Base-by-base conservation (phyloP, 2,888 invertebrate genomes). In the Cinara cedri region DNA sequence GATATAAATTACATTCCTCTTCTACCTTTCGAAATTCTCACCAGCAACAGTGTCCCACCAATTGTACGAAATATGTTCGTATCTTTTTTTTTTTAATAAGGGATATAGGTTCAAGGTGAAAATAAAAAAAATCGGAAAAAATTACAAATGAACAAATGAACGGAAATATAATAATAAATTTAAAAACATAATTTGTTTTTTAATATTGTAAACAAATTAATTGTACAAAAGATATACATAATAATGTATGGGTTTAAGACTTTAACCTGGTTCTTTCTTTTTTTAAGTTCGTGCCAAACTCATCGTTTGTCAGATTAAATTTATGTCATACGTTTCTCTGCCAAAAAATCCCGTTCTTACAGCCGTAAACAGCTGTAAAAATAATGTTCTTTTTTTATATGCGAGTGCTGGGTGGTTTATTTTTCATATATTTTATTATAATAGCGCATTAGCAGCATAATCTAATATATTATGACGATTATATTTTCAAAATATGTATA, bases 321-420 rank as follows among this genome's bases (percentile, higher is more conserved):
- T 75, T 65, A 75, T 63, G 42, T 24, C 74, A 24, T 24, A 24
- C 72, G 16, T 42, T 44, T n/a, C 42, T 44, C 24, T 75, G 74
- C 74, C 74, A 75, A 75, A 51, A 54, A 54, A 54, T 21, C 21
- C 14, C 19, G 54, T 75, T 44, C 42, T 34, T 54, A 63, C 42
- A 51, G 16, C 74, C 34, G 63, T 54, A 75, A 75, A 65, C 63
- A 63, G 74, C 74, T 75, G 63, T 75, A 65, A 75, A 65, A 75
- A 75, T 65, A 75, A 75, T 75, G 65, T 65, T 75, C 63, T 75
- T 75, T 75, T 65, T 75, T 75, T 65, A 74, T 8, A 44, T 13
- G 26, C 34, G 42, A 24, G 24, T 44, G 21, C 24, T 54, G 8
- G 42, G 24, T 21, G 51, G 51, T 62, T 74, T 74, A 34, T 74